Conservation (phyloP, 1,140 invertebrate genomes). For the Diorhabda sublineata region DNA sequence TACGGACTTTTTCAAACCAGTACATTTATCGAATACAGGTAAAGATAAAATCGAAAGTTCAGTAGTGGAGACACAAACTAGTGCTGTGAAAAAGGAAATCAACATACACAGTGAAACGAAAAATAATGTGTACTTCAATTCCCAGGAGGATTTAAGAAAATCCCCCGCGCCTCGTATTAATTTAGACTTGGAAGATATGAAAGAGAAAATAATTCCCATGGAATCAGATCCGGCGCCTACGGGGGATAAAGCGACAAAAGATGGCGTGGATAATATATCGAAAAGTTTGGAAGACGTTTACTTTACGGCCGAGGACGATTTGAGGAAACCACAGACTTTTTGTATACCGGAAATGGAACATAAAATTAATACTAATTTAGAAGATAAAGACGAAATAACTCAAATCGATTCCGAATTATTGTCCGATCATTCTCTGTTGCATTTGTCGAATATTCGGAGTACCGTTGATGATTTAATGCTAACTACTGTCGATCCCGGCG, state of each 20-base stretch:
- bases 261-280: not conserved
- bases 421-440: conserved; percentile 31
- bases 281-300: not conserved
- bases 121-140: not conserved
- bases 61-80: not conserved
- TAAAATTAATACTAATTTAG: not conserved
- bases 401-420: conserved; percentile 27
- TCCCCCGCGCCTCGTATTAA: too few relatives aligned
- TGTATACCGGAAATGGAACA: not conserved
- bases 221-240: not conserved
- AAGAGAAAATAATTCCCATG: not conserved
- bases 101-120: not conserved
- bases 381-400: conserved; percentile 7
- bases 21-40: not conserved
- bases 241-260: not conserved
- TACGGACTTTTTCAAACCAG: conserved; percentile 33
- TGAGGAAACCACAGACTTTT: not conserved
- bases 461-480: conserved; percentile 39
- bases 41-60: not conserved
- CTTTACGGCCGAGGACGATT: not conserved
- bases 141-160: not conserved
- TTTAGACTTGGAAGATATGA: not conserved
- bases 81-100: not conserved
- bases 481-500: conserved; percentile 29
- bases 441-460: conserved; percentile 28